Percentiles rank a stretch among this genome's conserved stretches.
These are phyloP conservation scores for Catharus bicknelli DNA, from an alignment of 2,113 vertebrate genomes.

Conservation along the genomic window DNA sequence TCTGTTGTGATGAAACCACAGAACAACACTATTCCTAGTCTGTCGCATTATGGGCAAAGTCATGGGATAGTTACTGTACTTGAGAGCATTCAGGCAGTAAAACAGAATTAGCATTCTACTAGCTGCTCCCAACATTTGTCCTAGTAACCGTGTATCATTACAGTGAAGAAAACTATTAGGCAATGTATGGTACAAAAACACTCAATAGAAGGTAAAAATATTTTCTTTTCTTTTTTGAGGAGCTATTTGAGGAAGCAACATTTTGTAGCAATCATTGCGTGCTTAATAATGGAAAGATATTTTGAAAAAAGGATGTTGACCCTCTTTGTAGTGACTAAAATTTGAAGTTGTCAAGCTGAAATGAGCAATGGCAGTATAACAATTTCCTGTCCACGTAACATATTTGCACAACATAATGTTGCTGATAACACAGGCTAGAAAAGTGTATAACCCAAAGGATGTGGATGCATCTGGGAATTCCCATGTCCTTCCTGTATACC, in stretches of 20 bases:
- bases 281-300: slow-evolving; percentile 11
- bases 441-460: not conserved
- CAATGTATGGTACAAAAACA: not conserved
- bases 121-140: not conserved
- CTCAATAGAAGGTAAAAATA: not conserved
- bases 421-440: not conserved
- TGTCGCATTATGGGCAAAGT: not conserved
- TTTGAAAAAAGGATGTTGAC: slow-evolving; percentile 48
- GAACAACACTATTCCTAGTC: not conserved
- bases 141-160: not conserved
- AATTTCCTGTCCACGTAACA: slow-evolving; percentile 51
- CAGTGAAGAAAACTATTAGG: not conserved
- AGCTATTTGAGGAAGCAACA: slow-evolving; percentile 18
- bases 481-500: slow-evolving; percentile 39
- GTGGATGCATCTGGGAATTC: slow-evolving; percentile 42
- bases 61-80: not conserved
- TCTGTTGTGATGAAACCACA: not conserved
- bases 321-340: slow-evolving; percentile 51
- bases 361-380: slow-evolving; percentile 25
- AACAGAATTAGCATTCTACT: not conserved
- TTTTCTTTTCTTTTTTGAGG: not conserved
- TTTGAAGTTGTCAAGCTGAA: not conserved
- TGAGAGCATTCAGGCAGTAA: not conserved
- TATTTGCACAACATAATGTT: slow-evolving; percentile 40
- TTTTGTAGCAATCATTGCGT: not conserved